Conservation (phyloP, 2,113 vertebrate species). For the Notiomystis cincta region DNA sequence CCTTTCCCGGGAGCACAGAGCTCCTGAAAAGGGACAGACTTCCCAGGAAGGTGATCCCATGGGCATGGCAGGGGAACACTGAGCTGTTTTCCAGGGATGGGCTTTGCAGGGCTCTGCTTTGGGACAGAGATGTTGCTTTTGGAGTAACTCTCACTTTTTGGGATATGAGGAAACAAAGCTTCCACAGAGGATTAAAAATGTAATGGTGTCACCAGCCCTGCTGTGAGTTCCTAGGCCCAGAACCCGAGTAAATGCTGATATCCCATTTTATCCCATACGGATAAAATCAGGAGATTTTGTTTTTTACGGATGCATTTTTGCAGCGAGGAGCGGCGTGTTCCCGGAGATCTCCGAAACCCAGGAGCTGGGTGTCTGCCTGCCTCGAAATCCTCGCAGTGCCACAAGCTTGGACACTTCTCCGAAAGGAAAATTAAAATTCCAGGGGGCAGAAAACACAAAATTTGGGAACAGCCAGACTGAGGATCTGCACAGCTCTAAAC, state of each 20-base stretch:
- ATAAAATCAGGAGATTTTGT: neutral
- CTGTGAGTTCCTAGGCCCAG: neutral
- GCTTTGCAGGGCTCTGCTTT: neutral
- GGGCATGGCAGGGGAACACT: rapidly evolving
- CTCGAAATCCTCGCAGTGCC: neutral
- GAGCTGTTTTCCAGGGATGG: neutral
- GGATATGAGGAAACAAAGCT: neutral
- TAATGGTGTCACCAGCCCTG: rapidly evolving
- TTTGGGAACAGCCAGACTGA: neutral
- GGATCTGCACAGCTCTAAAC: neutral
- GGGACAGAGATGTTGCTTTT: neutral
- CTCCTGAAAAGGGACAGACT: neutral
- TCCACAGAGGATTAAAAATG: neutral
- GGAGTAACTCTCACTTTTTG: neutral
- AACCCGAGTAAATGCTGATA: neutral
- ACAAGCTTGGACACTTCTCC: neutral
- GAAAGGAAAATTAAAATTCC: neutral
- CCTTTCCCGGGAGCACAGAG: neutral
- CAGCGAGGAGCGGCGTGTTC: rapidly evolving
- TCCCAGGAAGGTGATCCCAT: rapidly evolving
- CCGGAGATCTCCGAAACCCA: neutral
- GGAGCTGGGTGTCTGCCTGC: neutral
- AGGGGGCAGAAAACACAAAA: neutral
- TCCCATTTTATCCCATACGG: rapidly evolving
- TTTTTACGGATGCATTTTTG: neutral